Conservation (phyloP, 2,797 vertebrate genomes). For the Cynodonichthys magdalenae region DNA sequence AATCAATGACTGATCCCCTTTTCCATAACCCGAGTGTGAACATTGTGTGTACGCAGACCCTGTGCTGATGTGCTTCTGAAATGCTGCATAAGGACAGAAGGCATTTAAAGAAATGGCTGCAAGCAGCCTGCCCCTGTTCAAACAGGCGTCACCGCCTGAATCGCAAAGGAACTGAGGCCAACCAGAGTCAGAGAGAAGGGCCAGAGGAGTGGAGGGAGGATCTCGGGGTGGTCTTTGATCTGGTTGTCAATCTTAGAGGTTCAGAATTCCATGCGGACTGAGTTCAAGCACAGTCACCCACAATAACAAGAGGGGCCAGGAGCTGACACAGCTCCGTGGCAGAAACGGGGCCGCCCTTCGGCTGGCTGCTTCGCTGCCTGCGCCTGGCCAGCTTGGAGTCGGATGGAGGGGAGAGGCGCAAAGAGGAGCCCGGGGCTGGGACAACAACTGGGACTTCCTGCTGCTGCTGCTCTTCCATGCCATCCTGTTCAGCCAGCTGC, state of each 20-base stretch:
- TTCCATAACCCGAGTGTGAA: constrained; percentile 56
- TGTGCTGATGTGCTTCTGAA: constrained; percentile 78
- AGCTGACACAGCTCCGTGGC: constrained; percentile 85
- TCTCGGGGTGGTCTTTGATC: constrained; percentile 46
- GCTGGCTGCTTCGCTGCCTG: constrained; percentile 88
- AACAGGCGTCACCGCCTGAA: constrained; percentile 64
- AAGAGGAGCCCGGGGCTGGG: constrained; percentile 86
- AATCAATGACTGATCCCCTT: constrained; percentile 46
- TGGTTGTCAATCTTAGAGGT: constrained; percentile 50
- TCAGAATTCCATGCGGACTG: constrained; percentile 41
- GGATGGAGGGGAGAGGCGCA: constrained; percentile 92
- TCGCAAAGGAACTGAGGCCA: constrained; percentile 59
- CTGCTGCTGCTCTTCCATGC: constrained; percentile 85
- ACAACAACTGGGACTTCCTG: constrained; percentile 86
- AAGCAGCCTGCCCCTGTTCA: constrained; percentile 61
- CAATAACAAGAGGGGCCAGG: constrained; percentile 89
- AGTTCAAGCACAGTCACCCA: constrained; percentile 89
- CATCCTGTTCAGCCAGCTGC: constrained; percentile 91
- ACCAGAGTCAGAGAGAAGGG: constrained; percentile 42
- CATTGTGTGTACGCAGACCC: constrained; percentile 57
- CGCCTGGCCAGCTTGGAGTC: constrained; percentile 92
- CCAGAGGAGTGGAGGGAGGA: constrained; percentile 39
- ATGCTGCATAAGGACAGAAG: constrained; percentile 75
- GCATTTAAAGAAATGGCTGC: constrained; percentile 68
- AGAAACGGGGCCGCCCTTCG: constrained; percentile 81